A percentile compares a stretch with the other conserved stretches of the same genome.
Conservation (phyloP, 2,113 vertebrate species). For the Tricholaema leucomelas region DNA sequence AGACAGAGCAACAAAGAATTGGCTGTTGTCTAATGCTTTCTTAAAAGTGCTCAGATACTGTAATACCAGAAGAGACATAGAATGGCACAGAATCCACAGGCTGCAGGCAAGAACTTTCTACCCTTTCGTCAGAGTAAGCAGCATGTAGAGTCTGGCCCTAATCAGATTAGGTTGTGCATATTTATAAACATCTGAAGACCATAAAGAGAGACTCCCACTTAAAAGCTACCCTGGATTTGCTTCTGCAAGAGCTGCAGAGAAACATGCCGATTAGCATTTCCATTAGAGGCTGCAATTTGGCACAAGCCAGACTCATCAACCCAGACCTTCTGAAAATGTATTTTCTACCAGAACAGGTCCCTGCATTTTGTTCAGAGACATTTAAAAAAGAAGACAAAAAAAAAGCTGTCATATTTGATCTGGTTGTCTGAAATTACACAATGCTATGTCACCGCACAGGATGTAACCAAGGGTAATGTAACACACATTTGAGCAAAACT, state of each 20-base stretch:
- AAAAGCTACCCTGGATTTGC: slow-evolving; percentile 59
- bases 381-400: background rate
- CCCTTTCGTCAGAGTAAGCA: slow-evolving; percentile 29
- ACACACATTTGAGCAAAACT: slow-evolving; percentile 44
- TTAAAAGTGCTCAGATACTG: background rate
- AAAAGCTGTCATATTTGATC: slow-evolving; percentile 58
- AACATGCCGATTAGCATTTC: slow-evolving; percentile 35
- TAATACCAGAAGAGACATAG: background rate
- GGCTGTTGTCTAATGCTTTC: background rate
- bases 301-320: background rate
- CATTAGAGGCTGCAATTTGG: slow-evolving; percentile 7
- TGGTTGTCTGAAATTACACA: slow-evolving; percentile 47
- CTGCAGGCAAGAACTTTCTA: slow-evolving; percentile 48
- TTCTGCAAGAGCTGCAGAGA: slow-evolving; percentile 45
- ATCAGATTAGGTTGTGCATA: slow-evolving; percentile 55
- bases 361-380: background rate
- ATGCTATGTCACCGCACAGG: slow-evolving; percentile 20
- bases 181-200: slow-evolving; percentile 65
- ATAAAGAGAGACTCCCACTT: slow-evolving; percentile 59
- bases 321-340: background rate
- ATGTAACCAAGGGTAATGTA: slow-evolving; percentile 50
- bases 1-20: background rate
- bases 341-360: background rate
- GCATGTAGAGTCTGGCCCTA: slow-evolving; percentile 55
- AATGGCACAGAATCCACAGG: background rate